Percentiles rank a stretch among this genome's conserved stretches.
Evolutionary conservation across 1,140 invertebrate species (phyloP).

Genomic region (Lutraria rhynchaena): DNA sequence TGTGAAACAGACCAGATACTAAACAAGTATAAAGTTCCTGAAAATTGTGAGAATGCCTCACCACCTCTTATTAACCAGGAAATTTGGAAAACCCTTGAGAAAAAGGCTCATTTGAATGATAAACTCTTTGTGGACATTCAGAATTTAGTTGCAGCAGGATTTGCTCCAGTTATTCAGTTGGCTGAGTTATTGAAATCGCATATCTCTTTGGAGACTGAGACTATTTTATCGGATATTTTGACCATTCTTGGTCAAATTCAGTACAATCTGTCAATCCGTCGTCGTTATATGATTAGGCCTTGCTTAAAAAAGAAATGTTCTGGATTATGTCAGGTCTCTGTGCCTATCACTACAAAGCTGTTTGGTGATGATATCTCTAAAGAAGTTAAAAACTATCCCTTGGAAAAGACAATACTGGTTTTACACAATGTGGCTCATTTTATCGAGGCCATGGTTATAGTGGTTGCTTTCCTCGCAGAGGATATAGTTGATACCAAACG

Average conservation of each 20-base stretch:
- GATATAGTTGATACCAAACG: neutral
- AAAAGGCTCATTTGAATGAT: conserved; percentile 23
- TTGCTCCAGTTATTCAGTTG: conserved; percentile 19
- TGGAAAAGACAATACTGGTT: conserved; percentile 4
- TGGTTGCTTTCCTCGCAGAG: conserved; percentile 2
- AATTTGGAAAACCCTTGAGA: too few species aligned
- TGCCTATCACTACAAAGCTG: conserved; percentile 1
- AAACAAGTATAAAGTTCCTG: too few species aligned
- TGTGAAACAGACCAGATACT: too few species aligned
- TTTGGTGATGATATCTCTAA: conserved; percentile 30
- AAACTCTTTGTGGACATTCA: conserved; percentile 32
- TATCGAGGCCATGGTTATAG: neutral
- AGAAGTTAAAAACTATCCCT: too few species aligned
- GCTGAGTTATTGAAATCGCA: conserved; percentile 14
- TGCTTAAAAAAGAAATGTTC: conserved; percentile 23
- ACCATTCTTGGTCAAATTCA: conserved; percentile 31
- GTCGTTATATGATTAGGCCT: neutral
- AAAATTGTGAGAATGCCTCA: conserved; percentile 14
- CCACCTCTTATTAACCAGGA: too few species aligned
- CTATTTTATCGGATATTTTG: neutral
- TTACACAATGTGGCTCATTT: neutral
- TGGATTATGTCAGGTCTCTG: too few species aligned
- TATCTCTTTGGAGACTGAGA: neutral
- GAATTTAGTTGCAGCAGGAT: conserved; percentile 25
- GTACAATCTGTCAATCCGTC: conserved; percentile 7